Evolutionary conservation across 2,113 vertebrate genomes (phyloP), one percentile per base, ranked within the genome.

Genomic region (Carettochelys insculpta): DNA sequence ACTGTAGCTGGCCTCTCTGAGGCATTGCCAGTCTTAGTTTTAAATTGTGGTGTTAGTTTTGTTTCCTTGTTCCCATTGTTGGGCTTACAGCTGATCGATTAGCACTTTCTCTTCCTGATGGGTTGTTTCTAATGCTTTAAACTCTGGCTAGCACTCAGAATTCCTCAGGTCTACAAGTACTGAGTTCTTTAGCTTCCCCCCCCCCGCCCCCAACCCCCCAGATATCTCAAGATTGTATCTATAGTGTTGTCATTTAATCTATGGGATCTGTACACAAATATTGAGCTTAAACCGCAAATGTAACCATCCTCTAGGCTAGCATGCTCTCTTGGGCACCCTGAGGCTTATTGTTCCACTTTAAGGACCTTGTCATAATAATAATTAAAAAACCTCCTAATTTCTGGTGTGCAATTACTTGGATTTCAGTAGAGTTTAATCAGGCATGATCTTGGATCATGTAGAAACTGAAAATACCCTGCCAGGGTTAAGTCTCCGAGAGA

Each of bases 31-130:
- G 94, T 90, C 53, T 41, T 80, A 79, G 80, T 89, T 95, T 92
- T 83, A 92, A 92, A 82, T 92, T 7, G 48, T 85, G 83, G 22
- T 79, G 38, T 50, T 93, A 86, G 80, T 85, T 91, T 24, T 24
- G 87, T 82, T 0, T 1, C 54, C 85, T 19, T 92, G 52, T 22
- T 89, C 75, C 90, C 75, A 27, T 13, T 2, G 68, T 73, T 82
- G 76, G 88, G 84, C n/a, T 93, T 93, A 61, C 83, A 89, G 41
- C 38, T 88, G 85, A 92, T 92, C 90, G n/a, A 88, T 87, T 92
- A 79, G 86, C 38, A 25, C 77, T 81, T 94, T 83, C 75, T 95
- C 90, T 91, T 86, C 85, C 90, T 89, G 3, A 75, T 81, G 89
- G 61, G 52, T 89, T 92, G 14, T 12, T 82, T 92, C 45, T 95